Evolutionary conservation across 1,140 invertebrate species (phyloP).

Genomic region (Leptinotarsa undecemlineata): DNA sequence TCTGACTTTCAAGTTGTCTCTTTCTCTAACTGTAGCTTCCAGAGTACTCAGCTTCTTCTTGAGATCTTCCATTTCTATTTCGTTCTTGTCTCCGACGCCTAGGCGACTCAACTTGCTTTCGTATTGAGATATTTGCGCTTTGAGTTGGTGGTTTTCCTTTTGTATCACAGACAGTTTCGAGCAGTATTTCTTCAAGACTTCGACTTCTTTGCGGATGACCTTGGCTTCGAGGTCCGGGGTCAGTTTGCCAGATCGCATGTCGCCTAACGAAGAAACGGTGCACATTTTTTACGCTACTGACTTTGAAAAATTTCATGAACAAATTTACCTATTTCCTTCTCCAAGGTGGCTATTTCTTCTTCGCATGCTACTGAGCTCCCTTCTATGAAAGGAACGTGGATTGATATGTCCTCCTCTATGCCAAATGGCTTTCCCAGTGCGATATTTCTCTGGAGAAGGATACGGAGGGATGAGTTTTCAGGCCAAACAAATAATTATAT

Average conservation of each 20-base stretch:
- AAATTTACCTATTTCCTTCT: constrained; percentile 37
- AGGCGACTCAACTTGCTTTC: constrained; percentile 9
- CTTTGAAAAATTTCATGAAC: background rate
- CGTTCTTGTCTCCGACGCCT: background rate
- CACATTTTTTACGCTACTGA: background rate
- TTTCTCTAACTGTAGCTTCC: constrained; percentile 38
- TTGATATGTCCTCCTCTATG: background rate
- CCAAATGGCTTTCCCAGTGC: constrained; percentile 7
- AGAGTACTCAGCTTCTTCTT: constrained; percentile 36
- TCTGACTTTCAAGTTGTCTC: constrained; percentile 36
- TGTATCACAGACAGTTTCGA: constrained; percentile 43
- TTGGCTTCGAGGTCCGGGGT: constrained; percentile 39
- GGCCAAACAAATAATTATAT: too few species aligned
- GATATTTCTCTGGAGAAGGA: constrained; percentile 6
- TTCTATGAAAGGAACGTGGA: background rate
- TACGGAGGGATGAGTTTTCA: too few species aligned
- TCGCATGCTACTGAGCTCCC: constrained; percentile 22
- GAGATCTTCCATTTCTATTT: constrained; percentile 12
- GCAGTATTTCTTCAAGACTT: constrained; percentile 45
- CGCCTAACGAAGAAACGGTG: background rate
- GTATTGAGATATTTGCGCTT: constrained; percentile 26
- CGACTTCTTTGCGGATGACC: constrained; percentile 44
- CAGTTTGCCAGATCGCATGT: constrained; percentile 31
- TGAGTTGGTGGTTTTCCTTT: constrained; percentile 43
- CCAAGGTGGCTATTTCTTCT: constrained; percentile 39